A percentile compares a stretch with the other conserved stretches of the same genome.
Evolutionary conservation across 92 coral and sea anemone genomes (phyloP).

Genomic region (Porites rus): DNA sequence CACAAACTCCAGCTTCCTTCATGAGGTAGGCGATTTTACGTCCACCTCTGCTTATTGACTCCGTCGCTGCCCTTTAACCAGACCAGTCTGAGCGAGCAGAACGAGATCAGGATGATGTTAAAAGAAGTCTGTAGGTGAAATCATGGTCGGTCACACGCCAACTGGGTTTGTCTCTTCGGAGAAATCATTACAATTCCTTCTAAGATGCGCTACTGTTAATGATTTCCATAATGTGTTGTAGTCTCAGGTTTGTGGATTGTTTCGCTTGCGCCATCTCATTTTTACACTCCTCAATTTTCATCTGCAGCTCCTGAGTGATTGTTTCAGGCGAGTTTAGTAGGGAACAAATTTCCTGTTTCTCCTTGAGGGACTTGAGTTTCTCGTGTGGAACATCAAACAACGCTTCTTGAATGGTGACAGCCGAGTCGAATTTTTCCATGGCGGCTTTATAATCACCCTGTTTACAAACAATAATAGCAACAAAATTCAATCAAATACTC

Average conservation of each 20-base stretch:
- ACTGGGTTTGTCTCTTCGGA: too few species aligned
- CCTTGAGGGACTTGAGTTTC: constrained; percentile 34
- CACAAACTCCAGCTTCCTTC: too few species aligned
- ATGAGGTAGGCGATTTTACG: too few species aligned
- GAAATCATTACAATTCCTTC: background rate
- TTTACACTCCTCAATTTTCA: constrained; percentile 22
- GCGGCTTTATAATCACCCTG: constrained; percentile 25
- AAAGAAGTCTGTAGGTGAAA: too few species aligned
- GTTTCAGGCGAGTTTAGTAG: constrained; percentile 10
- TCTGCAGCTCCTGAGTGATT: background rate
- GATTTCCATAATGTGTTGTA: constrained; percentile 21
- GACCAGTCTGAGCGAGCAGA: too few species aligned
- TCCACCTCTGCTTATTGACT: too few species aligned
- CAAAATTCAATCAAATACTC: too few species aligned
- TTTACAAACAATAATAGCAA: background rate
- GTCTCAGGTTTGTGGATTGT: constrained; percentile 6
- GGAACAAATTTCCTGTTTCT: constrained; percentile 3
- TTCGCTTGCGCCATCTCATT: background rate
- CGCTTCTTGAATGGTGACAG: constrained; percentile 25
- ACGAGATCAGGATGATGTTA: too few species aligned
- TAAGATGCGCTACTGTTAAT: background rate
- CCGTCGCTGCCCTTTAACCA: too few species aligned
- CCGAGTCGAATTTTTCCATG: constrained; percentile 10
- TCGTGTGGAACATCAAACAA: constrained; percentile 46
- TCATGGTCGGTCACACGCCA: too few species aligned